Conservation (phyloP, 2,113 vertebrate genomes). For the Ammospiza nelsoni region DNA sequence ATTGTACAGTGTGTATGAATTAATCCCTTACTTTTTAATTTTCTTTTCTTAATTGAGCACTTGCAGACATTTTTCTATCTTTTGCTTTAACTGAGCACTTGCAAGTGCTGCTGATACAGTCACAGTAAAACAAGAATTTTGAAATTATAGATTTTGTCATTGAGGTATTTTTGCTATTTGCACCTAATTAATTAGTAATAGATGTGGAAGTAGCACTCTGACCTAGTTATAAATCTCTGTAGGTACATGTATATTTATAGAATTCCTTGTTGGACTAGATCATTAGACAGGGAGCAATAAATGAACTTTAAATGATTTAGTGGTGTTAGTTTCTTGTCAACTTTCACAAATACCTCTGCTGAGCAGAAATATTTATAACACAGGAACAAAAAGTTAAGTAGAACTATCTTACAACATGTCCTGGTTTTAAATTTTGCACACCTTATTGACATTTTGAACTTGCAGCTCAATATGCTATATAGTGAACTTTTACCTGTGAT, state of each 20-base stretch:
- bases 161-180: constrained; percentile 59
- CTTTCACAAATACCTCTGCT: constrained; percentile 10
- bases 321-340: background rate
- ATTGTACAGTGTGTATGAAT: background rate
- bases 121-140: constrained; percentile 7
- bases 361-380: background rate
- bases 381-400: background rate
- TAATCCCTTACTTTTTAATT: background rate
- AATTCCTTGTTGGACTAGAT: constrained; percentile 53
- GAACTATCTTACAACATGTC: background rate
- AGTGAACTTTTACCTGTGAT: constrained; percentile 47
- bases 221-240: constrained; percentile 69
- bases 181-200: constrained; percentile 74
- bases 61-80: background rate
- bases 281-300: constrained; percentile 41
- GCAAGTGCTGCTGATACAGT: background rate
- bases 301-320: constrained; percentile 60
- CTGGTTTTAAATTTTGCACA: constrained; percentile 41
- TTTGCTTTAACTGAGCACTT: background rate
- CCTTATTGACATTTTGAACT: constrained; percentile 55
- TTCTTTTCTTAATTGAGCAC: background rate
- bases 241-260: constrained; percentile 62
- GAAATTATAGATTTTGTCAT: constrained; percentile 59
- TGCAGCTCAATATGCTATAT: constrained; percentile 14
- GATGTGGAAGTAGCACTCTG: constrained; percentile 61